Evolutionary conservation across 2,888 invertebrate species (phyloP), one percentile per base, ranked within the genome.

Genomic region (Torymus aiolomorphi): DNA sequence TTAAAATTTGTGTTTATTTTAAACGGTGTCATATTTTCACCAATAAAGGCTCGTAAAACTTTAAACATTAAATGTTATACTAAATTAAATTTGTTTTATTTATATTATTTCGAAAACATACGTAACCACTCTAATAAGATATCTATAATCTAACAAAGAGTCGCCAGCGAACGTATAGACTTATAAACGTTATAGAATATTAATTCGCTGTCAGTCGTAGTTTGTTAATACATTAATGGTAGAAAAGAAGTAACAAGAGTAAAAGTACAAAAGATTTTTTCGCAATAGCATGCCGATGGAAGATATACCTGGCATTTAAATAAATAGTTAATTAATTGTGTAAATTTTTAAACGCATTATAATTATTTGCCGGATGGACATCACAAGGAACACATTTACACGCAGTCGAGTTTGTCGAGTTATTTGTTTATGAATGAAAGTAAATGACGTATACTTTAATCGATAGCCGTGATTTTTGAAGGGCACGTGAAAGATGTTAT

Each of bases 141-240:
- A 70, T 65, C 16, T 80, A 63, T 69, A 57, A 69, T 70, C 65
- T 74, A 74, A n/a, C 31, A 67, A 62, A 65, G 20, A 75, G 72
- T 82, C 82, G 79, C 79, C 81, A 81, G 81, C 81, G 82, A 81
- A 81, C 65, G 56, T 42, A 20, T 20, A 80, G 61, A 76, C 31
- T 73, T 73, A 69, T 73, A 76, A 65, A 74, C 66, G 57, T 72
- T 67, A 70, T 76, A 79, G 62, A 80, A 80, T 49, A 73, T 56
- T 57, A 51, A 82, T 69, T 78, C 73, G 73, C 52, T 72, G 71
- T 81, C 80, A 75, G 73, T 76, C 65, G 69, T 59, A 73, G 16
- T 61, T 74, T 76, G 54, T 80, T 76, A 76, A 75, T 79, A 80
- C 76, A 80, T 71, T 61, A 62, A 74, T 65, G 49, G 73, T 70